Percentiles rank a stretch among this genome's conserved stretches.
These are phyloP conservation scores for Macrosiphum euphorbiae DNA, from an alignment of 2,888 invertebrate genomes.

Conservation along the genomic window DNA sequence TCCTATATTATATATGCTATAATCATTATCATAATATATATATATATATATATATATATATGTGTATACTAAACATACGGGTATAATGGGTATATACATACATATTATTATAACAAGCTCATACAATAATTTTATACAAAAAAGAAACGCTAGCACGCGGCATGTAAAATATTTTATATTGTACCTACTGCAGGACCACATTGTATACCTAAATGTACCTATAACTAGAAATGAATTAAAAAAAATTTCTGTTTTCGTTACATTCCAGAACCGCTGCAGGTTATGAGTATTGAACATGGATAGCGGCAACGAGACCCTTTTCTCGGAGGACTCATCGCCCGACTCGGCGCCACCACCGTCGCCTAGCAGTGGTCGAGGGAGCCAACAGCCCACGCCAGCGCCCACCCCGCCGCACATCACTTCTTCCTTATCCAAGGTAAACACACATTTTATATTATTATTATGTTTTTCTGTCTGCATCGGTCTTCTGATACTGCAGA, in stretches of 20 bases:
- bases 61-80: background rate
- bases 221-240: background rate
- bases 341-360: constrained; percentile 69
- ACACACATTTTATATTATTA: background rate
- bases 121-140: constrained; percentile 9
- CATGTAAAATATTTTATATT: background rate
- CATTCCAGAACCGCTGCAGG: constrained; percentile 66
- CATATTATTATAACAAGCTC: background rate
- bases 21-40: constrained; percentile 32
- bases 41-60: background rate
- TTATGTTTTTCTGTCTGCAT: background rate
- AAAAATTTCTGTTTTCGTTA: background rate
- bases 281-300: constrained; percentile 70
- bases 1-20: background rate
- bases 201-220: background rate
- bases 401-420: constrained; percentile 68
- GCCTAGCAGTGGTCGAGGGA: constrained; percentile 69
- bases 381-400: constrained; percentile 70
- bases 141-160: background rate
- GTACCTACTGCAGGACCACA: background rate
- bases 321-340: constrained; percentile 72
- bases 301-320: constrained; percentile 73
- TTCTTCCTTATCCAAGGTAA: constrained; percentile 68
- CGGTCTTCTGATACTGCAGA: background rate
- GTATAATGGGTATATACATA: background rate